Evolutionary conservation across 2,888 invertebrate species (phyloP), one percentile per base, ranked within the genome.

Genomic region (Polyploca ridens): DNA sequence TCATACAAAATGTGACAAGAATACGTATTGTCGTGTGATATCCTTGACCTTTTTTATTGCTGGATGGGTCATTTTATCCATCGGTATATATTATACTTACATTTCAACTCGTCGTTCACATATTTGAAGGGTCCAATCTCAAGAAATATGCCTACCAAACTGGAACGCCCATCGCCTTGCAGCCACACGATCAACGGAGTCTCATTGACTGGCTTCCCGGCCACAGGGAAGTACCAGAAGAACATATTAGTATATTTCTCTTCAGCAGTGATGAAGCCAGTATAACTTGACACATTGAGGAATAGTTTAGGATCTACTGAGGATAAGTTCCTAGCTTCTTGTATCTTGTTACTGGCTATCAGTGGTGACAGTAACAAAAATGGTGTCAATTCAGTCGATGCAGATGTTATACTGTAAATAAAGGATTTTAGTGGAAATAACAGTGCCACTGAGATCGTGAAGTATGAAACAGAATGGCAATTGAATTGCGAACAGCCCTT

Each of bases 141-240:
- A 33, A 85, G 83, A 61, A 93, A 92, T 0, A 91, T 77, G 0
- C 90, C 92, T 1, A 83, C 83, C 5, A 93, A 69, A 44, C 97
- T 96, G 0, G 97, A 96, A 0, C 95, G 1, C 27, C 1, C 96
- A 0, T 95, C 98, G 0, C 98, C 98, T 95, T 98, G 96, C 14
- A 98, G 90, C 98, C 98, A 98, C 67, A 98, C 95, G 44, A 98
- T 94, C 78, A 98, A 91, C 0, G 98, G 98, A 4, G 88, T 85
- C 44, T 83, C 78, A n/a, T 77, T 77, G 10, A 84, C 72, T 0
- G 89, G 86, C 70, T 88, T 90, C 57, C 76, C 76, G n/a, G 72
- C 72, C n/a, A 84, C 86, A 0, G 97, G 97, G 81, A 97, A 97
- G 81, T 96, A 98, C 97, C 97, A 98, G 89, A 98, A 98, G 91